Evolutionary conservation across 1,140 invertebrate genomes (phyloP).

Genomic region (Temnothorax curvispinosus): DNA sequence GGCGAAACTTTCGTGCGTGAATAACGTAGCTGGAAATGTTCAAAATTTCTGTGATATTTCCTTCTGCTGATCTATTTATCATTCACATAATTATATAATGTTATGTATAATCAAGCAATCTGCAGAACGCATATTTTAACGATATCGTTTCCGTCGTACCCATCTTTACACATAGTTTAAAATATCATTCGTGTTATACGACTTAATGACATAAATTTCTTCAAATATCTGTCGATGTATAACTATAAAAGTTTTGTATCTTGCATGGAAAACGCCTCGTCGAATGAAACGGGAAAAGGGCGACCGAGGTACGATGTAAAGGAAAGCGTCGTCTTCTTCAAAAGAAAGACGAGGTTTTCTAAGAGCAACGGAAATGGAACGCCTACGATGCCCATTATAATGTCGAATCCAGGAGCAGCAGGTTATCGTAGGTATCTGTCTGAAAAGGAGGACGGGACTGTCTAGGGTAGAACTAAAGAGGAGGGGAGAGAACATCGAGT

Average conservation of each 20-base stretch:
- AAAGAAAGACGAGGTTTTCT: slow-evolving; percentile 42
- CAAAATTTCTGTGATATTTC: background rate
- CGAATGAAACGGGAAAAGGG: slow-evolving; percentile 31
- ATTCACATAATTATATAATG: background rate
- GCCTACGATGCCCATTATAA: slow-evolving; percentile 60
- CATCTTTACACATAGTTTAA: background rate
- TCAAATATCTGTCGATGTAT: background rate
- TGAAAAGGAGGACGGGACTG: slow-evolving; percentile 27
- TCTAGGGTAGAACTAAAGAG: slow-evolving; percentile 55
- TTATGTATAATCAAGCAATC: background rate
- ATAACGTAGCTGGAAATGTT: background rate
- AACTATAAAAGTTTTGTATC: slow-evolving; percentile 11
- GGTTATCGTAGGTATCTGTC: slow-evolving; percentile 63
- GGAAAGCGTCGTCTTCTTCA: slow-evolving; percentile 8
- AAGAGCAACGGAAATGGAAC: slow-evolving; percentile 64
- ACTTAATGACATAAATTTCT: background rate
- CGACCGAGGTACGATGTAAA: background rate
- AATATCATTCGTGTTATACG: background rate
- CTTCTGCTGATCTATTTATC: background rate
- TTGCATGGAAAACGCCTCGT: background rate
- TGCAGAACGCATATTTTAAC: background rate
- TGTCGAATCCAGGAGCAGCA: slow-evolving; percentile 64
- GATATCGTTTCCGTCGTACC: background rate
- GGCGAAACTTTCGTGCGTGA: slow-evolving; percentile 16
- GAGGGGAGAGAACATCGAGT: slow-evolving; percentile 31